Evolutionary conservation across 1,140 invertebrate species (phyloP).

Genomic region (Nymphalis io): DNA sequence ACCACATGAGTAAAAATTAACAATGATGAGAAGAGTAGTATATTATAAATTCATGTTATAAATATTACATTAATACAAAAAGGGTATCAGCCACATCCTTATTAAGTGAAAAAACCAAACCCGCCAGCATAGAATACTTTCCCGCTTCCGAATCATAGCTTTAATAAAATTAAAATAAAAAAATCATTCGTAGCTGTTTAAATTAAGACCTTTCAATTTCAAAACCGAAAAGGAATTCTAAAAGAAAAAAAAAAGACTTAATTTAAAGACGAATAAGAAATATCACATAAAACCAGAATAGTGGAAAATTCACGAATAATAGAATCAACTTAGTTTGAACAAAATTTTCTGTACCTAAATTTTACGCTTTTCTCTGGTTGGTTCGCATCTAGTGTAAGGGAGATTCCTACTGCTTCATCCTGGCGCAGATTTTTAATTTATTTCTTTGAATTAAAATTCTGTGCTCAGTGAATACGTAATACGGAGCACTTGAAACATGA

Average conservation of each 20-base stretch:
- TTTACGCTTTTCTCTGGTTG: constrained; percentile 45
- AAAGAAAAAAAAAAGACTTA: constrained; percentile 2
- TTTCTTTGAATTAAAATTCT: constrained; percentile 66
- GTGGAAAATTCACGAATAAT: constrained; percentile 43
- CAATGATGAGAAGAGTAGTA: too few relatives aligned
- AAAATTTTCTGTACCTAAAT: constrained; percentile 46
- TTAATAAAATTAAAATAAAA: too few relatives aligned
- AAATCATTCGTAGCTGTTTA: too few relatives aligned
- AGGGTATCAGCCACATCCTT: too few relatives aligned
- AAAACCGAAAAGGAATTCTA: not conserved
- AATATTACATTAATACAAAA: too few relatives aligned
- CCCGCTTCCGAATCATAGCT: too few relatives aligned
- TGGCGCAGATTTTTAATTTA: constrained; percentile 65
- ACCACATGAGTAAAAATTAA: too few relatives aligned
- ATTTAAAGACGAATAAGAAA: constrained; percentile 20
- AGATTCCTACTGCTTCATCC: constrained; percentile 54
- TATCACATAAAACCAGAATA: constrained; percentile 27
- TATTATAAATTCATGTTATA: too few relatives aligned
- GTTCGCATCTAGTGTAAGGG: constrained; percentile 47
- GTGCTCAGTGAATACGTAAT: constrained; percentile 60
- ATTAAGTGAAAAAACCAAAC: too few relatives aligned
- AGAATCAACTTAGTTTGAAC: constrained; percentile 46
- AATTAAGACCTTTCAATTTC: too few relatives aligned
- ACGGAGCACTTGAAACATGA: constrained; percentile 49
- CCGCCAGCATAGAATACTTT: too few relatives aligned